These are phyloP conservation scores for Pollimyrus isidori DNA, from an alignment of 2,113 vertebrate species.

Conservation along the genomic window DNA sequence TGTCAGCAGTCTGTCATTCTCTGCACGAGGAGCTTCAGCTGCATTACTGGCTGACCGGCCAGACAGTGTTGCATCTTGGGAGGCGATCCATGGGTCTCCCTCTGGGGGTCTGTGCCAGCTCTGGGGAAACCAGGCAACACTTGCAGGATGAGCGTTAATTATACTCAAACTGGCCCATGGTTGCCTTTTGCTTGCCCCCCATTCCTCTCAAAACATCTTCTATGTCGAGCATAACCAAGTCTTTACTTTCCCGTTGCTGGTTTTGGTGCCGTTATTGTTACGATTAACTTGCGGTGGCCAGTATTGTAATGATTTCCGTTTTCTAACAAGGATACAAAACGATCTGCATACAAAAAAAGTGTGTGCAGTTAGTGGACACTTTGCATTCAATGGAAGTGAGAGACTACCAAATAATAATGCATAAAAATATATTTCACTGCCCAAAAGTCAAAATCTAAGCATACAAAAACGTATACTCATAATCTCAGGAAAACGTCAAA, in stretches of 20 bases:
- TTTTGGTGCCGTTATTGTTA: neutral
- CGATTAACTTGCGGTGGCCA: neutral
- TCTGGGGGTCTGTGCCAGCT: neutral
- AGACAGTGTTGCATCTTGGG: neutral
- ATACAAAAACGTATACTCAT: neutral
- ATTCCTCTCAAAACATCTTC: neutral
- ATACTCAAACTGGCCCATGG: neutral
- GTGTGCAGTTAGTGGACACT: neutral
- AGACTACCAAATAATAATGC: neutral
- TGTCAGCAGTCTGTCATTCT: neutral
- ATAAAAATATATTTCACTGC: neutral
- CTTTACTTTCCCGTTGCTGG: neutral
- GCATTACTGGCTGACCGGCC: neutral
- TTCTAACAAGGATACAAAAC: neutral
- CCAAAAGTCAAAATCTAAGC: neutral
- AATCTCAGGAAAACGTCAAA: neutral
- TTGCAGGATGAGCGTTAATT: no score
- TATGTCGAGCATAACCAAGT: neutral
- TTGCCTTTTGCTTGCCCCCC: neutral
- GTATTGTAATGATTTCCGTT: neutral
- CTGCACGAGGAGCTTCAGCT: neutral
- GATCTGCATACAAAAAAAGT: neutral
- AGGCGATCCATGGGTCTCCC: neutral
- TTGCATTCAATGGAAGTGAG: neutral
- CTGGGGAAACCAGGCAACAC: neutral